Conservation (phyloP, 53 echinoderm and acorn worm species). For the Crossaster papposus region DNA sequence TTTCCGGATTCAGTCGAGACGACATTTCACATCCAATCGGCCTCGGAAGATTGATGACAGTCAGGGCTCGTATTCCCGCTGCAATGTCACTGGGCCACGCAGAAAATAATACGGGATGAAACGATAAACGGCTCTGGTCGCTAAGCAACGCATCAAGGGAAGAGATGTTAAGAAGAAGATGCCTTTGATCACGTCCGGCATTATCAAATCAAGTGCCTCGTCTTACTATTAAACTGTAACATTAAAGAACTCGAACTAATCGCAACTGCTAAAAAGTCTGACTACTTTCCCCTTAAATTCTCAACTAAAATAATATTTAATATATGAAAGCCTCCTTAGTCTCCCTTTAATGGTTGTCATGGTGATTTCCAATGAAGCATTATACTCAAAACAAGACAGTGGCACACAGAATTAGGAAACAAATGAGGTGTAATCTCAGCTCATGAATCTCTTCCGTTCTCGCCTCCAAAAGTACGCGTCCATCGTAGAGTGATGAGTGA, state of each 20-base stretch:
- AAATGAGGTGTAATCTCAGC: background rate
- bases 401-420: background rate
- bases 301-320: too few species aligned
- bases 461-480: conserved; percentile 19
- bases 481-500: background rate
- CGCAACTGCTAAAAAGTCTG: too few species aligned
- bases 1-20: conserved; percentile 10
- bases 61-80: background rate
- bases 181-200: background rate
- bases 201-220: background rate
- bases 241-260: background rate
- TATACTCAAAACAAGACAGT: too few species aligned
- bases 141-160: conserved; percentile 17
- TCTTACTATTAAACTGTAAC: background rate
- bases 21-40: conserved; percentile 3
- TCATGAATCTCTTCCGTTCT: background rate
- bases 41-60: background rate
- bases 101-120: conserved; percentile 29
- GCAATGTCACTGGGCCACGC: conserved; percentile 7
- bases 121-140: background rate
- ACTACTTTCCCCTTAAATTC: too few species aligned
- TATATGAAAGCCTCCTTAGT: too few species aligned
- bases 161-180: background rate
- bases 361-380: too few species aligned
- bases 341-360: too few species aligned